These are phyloP conservation scores for Heliconius melpomene DNA, from an alignment of 1,140 invertebrate genomes.

Conservation along the genomic window DNA sequence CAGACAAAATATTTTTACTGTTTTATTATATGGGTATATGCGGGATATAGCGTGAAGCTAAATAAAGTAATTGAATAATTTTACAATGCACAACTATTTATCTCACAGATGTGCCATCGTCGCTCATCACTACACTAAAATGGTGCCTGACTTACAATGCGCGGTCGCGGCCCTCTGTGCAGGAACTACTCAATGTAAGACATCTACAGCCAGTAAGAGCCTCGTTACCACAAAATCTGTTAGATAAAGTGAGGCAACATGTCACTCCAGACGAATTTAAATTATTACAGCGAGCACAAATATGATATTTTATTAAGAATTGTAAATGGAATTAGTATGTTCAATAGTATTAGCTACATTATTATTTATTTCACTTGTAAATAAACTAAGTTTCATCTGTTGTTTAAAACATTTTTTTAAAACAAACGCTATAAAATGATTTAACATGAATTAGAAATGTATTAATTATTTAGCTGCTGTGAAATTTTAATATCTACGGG, in stretches of 20 bases:
- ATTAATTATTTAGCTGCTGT: neutral
- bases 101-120: constrained; percentile 65
- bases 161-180: constrained; percentile 68
- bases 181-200: constrained; percentile 64
- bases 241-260: constrained; percentile 51
- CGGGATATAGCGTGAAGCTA: too few species aligned
- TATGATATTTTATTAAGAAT: constrained; percentile 28
- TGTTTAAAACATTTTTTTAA: neutral
- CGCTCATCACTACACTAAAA: constrained; percentile 67
- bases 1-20: too few species aligned
- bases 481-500: neutral
- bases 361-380: neutral
- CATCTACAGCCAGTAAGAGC: constrained; percentile 53
- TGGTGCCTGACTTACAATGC: constrained; percentile 78
- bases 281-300: constrained; percentile 54
- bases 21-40: too few species aligned
- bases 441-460: neutral
- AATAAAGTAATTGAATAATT: too few species aligned
- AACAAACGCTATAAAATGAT: neutral
- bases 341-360: neutral
- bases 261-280: constrained; percentile 55
- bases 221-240: constrained; percentile 46
- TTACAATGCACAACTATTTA: neutral
- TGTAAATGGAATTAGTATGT: neutral
- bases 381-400: neutral